Conservation (phyloP, 2,888 invertebrate species). For the Caenorhabditis zanzibari region DNA sequence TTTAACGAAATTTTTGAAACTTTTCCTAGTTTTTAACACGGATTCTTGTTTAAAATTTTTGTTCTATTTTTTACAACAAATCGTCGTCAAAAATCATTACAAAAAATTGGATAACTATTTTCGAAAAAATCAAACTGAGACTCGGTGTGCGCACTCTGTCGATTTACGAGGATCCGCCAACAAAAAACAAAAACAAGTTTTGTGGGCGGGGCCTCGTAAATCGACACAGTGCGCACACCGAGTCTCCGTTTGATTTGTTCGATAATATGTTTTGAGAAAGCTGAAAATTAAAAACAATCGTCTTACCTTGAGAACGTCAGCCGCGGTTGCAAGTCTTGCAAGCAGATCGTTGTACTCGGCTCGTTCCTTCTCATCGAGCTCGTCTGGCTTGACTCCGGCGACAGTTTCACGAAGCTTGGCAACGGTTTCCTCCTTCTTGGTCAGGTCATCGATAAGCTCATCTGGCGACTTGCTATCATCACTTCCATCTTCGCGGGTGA, state of each 20-base stretch:
- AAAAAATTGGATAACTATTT: too few species aligned
- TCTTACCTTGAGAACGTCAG: slow-evolving; percentile 66
- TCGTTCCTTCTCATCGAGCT: slow-evolving; percentile 68
- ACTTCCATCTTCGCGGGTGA: slow-evolving; percentile 58
- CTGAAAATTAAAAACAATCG: slow-evolving; percentile 8
- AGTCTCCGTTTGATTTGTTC: neutral
- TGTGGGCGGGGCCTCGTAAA: too few species aligned
- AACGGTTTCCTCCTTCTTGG: slow-evolving; percentile 61
- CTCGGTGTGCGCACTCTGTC: too few species aligned
- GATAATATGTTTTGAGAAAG: neutral
- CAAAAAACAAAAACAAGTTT: too few species aligned
- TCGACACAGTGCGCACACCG: too few species aligned
- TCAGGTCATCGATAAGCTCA: slow-evolving; percentile 62
- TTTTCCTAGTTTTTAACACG: neutral
- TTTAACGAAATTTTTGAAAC: too few species aligned
- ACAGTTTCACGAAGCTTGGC: slow-evolving; percentile 64
- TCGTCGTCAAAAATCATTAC: neutral
- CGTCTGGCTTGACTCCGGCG: slow-evolving; percentile 55
- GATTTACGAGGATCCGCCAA: too few species aligned
- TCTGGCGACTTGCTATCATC: slow-evolving; percentile 56
- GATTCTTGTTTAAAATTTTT: neutral
- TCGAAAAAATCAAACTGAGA: too few species aligned
- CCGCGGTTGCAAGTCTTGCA: slow-evolving; percentile 67
- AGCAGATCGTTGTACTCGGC: slow-evolving; percentile 69
- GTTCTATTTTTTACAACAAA: neutral